Evolutionary conservation across 2,113 vertebrate species (phyloP), one percentile per base, ranked within the genome.

Genomic region (Nettapus auritus): DNA sequence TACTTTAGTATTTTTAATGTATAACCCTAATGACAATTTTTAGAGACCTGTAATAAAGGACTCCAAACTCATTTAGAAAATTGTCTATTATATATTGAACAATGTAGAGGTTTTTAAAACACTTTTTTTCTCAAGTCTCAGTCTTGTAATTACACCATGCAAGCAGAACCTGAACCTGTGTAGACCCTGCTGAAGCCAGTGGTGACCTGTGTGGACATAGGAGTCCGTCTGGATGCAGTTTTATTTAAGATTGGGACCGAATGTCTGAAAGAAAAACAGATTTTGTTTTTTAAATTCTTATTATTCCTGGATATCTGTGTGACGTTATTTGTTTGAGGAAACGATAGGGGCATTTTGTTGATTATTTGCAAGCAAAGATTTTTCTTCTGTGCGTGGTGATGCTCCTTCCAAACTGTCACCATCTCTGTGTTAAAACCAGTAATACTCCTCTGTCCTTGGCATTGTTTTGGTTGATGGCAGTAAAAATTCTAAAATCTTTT

Each of bases 21-120:
- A 86, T 98, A 98, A 97, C 93, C 97, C 95, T 98, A 98, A 98
- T 96, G 94, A 56, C 78, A 93, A 31, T 50, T 97, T 95, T 94
- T 95, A 98, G 97, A 97, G 94, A 62, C 94, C 97, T 97, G 62
- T 94, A 94, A 97, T 97, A 96, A 97, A 97, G 97, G 95, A 96
- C 93, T 97, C 78, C 95, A 97, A 91, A 96, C 92, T 94, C 95
- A 90, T 97, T 96, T 98, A 98, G 97, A 96, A 97, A 93, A 96
- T 93, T 80, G 46, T 95, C 40, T 93, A 81, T 93, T 94, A 83
- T 90, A 80, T 96, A 96, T 92, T 97, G 97, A 95, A 92, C 94
- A 94, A 76, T 50, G 36, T 97, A 94, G 96, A 88, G 5, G 33
- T 81, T 87, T 93, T 85, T 8, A 81, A 85, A 86, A 25, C 29